These are phyloP conservation scores for Willisornis vidua DNA, from an alignment of 2,113 vertebrate genomes.

Conservation along the genomic window DNA sequence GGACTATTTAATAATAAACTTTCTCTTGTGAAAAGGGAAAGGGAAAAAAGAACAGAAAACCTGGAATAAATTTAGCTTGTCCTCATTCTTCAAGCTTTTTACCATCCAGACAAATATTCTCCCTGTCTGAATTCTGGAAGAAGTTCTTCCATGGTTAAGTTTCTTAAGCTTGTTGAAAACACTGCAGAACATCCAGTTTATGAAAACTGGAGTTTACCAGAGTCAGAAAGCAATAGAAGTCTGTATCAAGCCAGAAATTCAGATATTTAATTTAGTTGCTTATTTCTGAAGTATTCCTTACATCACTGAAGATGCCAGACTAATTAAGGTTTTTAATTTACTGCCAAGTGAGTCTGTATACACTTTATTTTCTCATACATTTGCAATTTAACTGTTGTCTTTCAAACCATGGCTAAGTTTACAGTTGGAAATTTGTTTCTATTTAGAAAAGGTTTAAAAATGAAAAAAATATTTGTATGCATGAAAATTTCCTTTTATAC, in stretches of 20 bases:
- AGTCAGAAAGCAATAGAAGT: not conserved
- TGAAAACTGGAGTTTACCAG: not conserved
- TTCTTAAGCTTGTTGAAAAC: slow-evolving; percentile 11
- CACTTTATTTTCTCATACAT: not conserved
- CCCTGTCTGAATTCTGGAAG: slow-evolving; percentile 13
- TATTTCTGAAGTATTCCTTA: not conserved
- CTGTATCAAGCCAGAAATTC: not conserved
- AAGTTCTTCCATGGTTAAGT: not conserved
- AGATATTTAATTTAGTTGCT: slow-evolving; percentile 5
- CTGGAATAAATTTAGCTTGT: slow-evolving; percentile 63
- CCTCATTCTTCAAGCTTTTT: slow-evolving; percentile 46
- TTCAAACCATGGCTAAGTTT: not conserved
- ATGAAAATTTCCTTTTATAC: not conserved
- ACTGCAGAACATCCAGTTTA: not conserved
- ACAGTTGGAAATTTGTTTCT: not conserved
- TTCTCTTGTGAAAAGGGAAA: not conserved
- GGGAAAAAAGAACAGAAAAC: slow-evolving; percentile 52
- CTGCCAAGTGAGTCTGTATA: not conserved
- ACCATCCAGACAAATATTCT: slow-evolving; percentile 40
- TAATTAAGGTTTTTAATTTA: not conserved
- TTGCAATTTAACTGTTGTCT: not conserved
- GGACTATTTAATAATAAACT: slow-evolving; percentile 1
- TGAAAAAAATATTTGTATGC: not conserved
- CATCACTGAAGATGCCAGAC: not conserved
- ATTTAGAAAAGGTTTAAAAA: not conserved